These are phyloP conservation scores for Anseranas semipalmata DNA, from an alignment of 2,113 vertebrate genomes.

Conservation along the genomic window DNA sequence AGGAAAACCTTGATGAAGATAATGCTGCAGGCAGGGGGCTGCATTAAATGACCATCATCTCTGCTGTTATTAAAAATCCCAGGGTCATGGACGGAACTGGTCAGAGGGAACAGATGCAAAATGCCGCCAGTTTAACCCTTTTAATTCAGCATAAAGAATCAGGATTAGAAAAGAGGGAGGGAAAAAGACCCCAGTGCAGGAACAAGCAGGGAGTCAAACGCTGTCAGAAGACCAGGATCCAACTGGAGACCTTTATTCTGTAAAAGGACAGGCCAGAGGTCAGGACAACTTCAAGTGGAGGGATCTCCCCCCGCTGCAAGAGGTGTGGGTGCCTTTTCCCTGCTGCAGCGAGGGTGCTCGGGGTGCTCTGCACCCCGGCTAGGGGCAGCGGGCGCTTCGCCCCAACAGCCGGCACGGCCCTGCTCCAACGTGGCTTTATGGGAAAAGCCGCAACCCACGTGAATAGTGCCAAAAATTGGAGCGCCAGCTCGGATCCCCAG, in stretches of 20 bases:
- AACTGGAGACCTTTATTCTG: background rate
- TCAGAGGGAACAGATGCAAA: background rate
- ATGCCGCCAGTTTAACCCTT: background rate
- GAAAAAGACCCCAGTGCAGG: background rate
- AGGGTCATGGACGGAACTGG: background rate
- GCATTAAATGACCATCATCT: slow-evolving; percentile 33
- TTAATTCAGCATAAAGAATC: background rate
- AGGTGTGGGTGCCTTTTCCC: background rate
- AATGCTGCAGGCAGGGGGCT: slow-evolving; percentile 48
- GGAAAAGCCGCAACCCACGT: background rate
- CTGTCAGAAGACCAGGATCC: background rate
- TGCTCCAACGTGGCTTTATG: background rate
- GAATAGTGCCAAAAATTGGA: background rate
- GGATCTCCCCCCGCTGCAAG: no score
- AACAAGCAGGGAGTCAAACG: background rate
- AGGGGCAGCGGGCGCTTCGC: no score
- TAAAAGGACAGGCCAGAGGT: background rate
- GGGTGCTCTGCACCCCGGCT: no score
- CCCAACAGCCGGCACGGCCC: background rate
- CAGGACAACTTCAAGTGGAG: background rate
- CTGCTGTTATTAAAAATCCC: background rate
- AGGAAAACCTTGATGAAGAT: slow-evolving; percentile 56
- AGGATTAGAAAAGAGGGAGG: background rate
- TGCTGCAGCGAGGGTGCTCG: background rate
- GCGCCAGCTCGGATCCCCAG: background rate